Conservation (phyloP, 2,888 invertebrate species). For the Notodonta ziczac region DNA sequence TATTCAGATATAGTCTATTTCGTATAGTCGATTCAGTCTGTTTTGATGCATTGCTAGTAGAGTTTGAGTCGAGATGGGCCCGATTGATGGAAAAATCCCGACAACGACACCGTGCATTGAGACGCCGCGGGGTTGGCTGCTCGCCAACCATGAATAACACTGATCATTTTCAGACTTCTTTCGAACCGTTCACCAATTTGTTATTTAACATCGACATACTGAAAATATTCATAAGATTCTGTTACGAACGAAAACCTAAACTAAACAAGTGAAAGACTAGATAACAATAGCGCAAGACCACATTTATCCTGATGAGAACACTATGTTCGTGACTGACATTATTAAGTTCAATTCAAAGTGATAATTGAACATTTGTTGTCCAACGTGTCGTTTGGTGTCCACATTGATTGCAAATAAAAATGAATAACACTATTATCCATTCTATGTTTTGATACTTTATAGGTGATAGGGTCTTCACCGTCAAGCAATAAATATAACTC, state of each 20-base stretch:
- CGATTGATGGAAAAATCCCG: slow-evolving; percentile 56
- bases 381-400: not conserved
- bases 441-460: too few relatives aligned
- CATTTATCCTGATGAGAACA: not conserved
- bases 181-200: not conserved
- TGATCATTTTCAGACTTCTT: slow-evolving; percentile 45
- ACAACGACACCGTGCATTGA: slow-evolving; percentile 44
- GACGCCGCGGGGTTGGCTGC: slow-evolving; percentile 48
- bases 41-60: too few relatives aligned
- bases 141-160: slow-evolving; percentile 56
- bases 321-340: slow-evolving; percentile 5
- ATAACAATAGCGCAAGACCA: not conserved
- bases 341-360: not conserved
- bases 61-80: too few relatives aligned
- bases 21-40: too few relatives aligned
- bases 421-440: not conserved
- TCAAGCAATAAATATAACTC: too few relatives aligned
- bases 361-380: not conserved
- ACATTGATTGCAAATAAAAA: not conserved
- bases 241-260: not conserved
- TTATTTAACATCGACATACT: not conserved
- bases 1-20: too few relatives aligned
- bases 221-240: not conserved
- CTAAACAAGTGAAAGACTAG: not conserved
- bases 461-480: too few relatives aligned